Evolutionary conservation across 1,140 invertebrate species (phyloP), one percentile per base, ranked within the genome.

Genomic region (Drosophila lini): DNA sequence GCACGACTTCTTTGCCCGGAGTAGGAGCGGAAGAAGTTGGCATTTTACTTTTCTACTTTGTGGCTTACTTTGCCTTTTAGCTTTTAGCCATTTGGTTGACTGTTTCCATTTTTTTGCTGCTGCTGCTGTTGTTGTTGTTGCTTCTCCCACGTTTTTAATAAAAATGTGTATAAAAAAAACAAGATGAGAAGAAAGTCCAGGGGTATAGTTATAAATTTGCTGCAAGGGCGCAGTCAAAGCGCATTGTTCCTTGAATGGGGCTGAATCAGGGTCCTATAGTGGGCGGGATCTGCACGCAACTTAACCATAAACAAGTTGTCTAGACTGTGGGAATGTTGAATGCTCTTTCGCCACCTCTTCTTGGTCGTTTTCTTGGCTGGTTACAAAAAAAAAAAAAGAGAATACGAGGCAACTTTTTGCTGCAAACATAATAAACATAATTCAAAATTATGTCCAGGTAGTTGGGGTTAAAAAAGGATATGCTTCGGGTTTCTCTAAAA

Each of bases 41-140:
- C 70, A 86, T 86, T 86, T 86, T 82, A 86, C 82, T 88, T 86
- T 86, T 82, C 83, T 80, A 86, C 82, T 86, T 86, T 86, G 82
- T 88, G 82, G 82, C 83, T 86, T 86, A 86, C 82, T 86, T 71
- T 86, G 83, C 83, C 80, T 88, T 82, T 85, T 85, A 78, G 81
- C 81, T 85, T 85, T 71, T 86, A 85, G 74, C 82, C 82, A 82
- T 85, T 85, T 68, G 65, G 82, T 86, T 86, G 81, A 81, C 78
- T 74, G 73, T 65, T 59, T 63, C 50, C 53, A 50, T 64, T 48
- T 58, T 40, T 55, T n/a, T 11, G 11, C 11, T 9, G 5, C 13
- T 36, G 34, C 4, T 36, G 34, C 3, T 34, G 34, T 36, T 36
- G 34, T 36, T 36, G 10, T 36, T 36, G 41, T 19, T 40, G 36